Conservation (phyloP, 2,797 vertebrate species). For the Balearica regulorum region DNA sequence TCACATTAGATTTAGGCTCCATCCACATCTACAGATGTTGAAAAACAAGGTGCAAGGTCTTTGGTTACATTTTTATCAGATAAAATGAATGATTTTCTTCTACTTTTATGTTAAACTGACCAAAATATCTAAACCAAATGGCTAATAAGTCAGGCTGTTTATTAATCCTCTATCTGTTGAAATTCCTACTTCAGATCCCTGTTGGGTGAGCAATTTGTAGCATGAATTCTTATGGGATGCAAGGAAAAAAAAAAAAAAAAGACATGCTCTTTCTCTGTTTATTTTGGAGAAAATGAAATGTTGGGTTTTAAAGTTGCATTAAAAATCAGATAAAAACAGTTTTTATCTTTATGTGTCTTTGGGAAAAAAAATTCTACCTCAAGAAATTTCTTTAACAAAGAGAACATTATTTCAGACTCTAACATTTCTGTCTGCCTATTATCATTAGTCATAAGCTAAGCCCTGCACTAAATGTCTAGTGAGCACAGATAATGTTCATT, state of each 20-base stretch:
- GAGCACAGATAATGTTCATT: constrained; percentile 98
- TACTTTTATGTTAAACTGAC: not conserved
- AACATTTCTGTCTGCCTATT: constrained; percentile 92
- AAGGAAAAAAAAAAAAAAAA: not conserved
- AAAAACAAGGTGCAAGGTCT: not conserved
- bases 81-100: not conserved
- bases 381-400: constrained; percentile 89
- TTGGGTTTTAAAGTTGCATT: constrained; percentile 51
- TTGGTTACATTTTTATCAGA: constrained; percentile 5
- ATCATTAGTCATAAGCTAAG: constrained; percentile 91
- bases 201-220: constrained; percentile 29
- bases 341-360: constrained; percentile 75
- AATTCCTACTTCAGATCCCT: constrained; percentile 32
- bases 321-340: constrained; percentile 65
- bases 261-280: constrained; percentile 19
- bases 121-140: constrained; percentile 1
- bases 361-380: constrained; percentile 77
- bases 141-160: not conserved
- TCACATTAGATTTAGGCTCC: not conserved
- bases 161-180: constrained; percentile 32
- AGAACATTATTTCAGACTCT: constrained; percentile 89
- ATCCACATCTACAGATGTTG: not conserved
- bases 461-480: constrained; percentile 89
- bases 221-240: constrained; percentile 60
- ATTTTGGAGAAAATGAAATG: constrained; percentile 61